Base-by-base conservation (phyloP, 2,888 invertebrate genomes). In the Lomographa bimaculata region DNA sequence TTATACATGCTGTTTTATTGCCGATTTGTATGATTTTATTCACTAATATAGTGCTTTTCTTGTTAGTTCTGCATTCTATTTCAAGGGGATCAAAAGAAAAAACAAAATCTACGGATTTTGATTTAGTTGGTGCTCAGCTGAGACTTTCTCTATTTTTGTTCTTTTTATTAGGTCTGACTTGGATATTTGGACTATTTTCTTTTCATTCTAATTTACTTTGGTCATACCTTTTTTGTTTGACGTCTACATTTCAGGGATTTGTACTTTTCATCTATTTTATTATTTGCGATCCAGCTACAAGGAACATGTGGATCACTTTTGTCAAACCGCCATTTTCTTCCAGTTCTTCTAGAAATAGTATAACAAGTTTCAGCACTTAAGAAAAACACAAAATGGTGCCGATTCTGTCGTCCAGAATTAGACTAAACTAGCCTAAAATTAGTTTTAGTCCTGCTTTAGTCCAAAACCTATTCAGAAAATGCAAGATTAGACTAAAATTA, bases 201-300 rank as follows among this genome's bases (percentile, higher is more conserved):
- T 90, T 90, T 55, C 78, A 90, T 25, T 76, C 71, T 2, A 80
- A 82, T 9, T 69, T 90, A 9, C 54, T 90, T 9, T 92, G 92
- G 76, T 91, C 92, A 0, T 92, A 92, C 60, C 71, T 92, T 0
- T 92, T 92, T 56, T 92, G 92, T 59, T 61, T 92, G n/a, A 91
- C 91, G 0, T 91, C 92, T 2, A 91, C 92, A 0, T 50, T 92
- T 8, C 92, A 92, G 60, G 92, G 92, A 0, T 91, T 92, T 61
- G 90, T 92, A 4, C 71, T 92, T 6, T 92, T 92, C 54, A 61
- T 92, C 7, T 92, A 92, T 66, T 92, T 92, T 62, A 81, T 92
- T 3, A 61, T 92, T 7, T 80, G 91, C 33, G 91, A 92, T 65
- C 87, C 90, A 0, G 67, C 71, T 5, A 90, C 92, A 3, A 77